Evolutionary conservation across 1,140 invertebrate species (phyloP).

Genomic region (Ectropis grisescens): DNA sequence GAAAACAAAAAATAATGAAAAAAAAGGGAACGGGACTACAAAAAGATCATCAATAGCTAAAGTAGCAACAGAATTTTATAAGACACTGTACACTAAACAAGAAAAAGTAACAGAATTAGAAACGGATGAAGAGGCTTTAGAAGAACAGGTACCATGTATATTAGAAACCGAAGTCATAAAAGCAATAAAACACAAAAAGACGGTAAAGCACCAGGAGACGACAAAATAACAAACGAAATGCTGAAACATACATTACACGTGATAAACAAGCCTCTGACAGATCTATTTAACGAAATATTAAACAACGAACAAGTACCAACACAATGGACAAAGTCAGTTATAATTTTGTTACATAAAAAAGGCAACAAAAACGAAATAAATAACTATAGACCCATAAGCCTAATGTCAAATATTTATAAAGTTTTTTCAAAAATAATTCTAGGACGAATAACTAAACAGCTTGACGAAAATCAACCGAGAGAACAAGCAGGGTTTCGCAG

Average conservation of each 20-base stretch:
- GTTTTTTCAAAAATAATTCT: not conserved
- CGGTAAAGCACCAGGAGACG: not conserved
- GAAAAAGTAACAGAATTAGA: not conserved
- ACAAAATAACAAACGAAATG: not conserved
- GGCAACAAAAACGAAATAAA: not conserved
- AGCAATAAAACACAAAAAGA: not conserved
- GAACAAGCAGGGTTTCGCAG: not conserved
- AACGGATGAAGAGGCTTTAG: not conserved
- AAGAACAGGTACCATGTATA: not conserved
- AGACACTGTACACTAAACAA: not conserved
- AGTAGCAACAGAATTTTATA: not conserved
- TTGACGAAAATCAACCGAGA: not conserved
- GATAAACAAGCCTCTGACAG: not conserved
- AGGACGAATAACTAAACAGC: not conserved
- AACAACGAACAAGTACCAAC: not conserved
- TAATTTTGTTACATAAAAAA: not conserved
- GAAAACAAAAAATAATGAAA: not conserved
- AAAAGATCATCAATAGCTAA: not conserved
- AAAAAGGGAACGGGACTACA: conserved; percentile 1
- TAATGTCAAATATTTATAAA: not conserved
- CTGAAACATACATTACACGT: not conserved
- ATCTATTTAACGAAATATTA: not conserved
- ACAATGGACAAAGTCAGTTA: not conserved
- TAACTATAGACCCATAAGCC: not conserved
- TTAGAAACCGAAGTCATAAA: not conserved